These are phyloP conservation scores for Dascillus cervinus DNA, from an alignment of 2,888 invertebrate species.

Conservation along the genomic window DNA sequence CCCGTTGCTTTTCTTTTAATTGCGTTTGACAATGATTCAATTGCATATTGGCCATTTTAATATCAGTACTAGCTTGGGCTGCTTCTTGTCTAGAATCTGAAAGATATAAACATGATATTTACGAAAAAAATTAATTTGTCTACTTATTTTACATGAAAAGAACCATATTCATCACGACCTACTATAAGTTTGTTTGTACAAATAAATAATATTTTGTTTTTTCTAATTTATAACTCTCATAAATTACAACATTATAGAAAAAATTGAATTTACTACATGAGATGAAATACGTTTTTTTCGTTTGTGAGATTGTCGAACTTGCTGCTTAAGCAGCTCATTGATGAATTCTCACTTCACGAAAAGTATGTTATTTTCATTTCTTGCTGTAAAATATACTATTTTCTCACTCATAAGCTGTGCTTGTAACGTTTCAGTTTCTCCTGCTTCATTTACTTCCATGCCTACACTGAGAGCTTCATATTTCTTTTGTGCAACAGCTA, in stretches of 20 bases:
- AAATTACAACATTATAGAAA: neutral
- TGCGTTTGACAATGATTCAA: constrained; percentile 54
- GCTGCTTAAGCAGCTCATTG: no score
- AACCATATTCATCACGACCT: no score
- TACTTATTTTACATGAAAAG: no score
- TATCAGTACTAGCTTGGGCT: constrained; percentile 68
- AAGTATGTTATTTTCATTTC: neutral
- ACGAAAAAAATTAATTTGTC: no score
- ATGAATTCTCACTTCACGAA: neutral
- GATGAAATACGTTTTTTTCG: constrained; percentile 3
- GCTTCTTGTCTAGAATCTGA: constrained; percentile 67
- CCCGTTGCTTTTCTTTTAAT: constrained; percentile 56
- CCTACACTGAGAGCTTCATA: constrained; percentile 82
- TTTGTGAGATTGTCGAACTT: no score
- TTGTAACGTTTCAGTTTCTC: constrained; percentile 74
- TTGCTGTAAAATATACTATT: constrained; percentile 1
- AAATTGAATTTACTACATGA: neutral
- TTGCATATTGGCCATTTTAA: constrained; percentile 70
- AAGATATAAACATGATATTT: no score
- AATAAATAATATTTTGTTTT: no score
- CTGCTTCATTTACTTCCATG: constrained; percentile 66
- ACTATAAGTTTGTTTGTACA: no score
- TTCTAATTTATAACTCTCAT: neutral
- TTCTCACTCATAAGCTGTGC: constrained; percentile 75
- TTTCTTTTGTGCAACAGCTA: constrained; percentile 65